Base-by-base conservation (phyloP, 2,113 vertebrate genomes). In the Himantopus leucocephalus region DNA sequence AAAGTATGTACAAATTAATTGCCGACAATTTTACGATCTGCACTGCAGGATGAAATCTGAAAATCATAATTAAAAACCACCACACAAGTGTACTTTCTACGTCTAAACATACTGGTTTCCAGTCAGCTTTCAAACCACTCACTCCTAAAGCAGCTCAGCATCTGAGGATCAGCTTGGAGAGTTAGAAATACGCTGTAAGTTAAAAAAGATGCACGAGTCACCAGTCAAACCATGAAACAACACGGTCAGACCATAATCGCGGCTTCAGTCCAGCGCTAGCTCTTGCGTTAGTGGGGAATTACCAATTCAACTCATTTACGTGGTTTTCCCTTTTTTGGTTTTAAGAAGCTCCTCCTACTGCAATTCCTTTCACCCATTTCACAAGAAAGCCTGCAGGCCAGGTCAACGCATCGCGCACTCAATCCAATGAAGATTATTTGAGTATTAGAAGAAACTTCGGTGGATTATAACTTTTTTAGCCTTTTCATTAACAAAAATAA, bases 231-330 rank as follows among this genome's bases (percentile, higher is more conserved):
- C 55, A 5, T 2, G 35, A 20, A 5, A 24, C 5, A 68, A 8
- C 50, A 9, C 0, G 12, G 29, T 4, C 48, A 24, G 73, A 14
- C 30, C 35, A 0, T 1, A 8, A 35, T 1, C 1, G 22, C 60
- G 19, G 72, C 59, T 48, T 23, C 5, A 14, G 14, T 0, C 48
- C 3, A 13, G 47, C 4, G 4, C 50, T 10, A 15, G 14, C 68
- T 75, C 82, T 16, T 2, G 23, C 0, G 23, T 62, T 39, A 10
- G 47, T 0, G 7, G 47, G 74, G 66, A 59, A 22, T 30, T 34
- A 32, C 29, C 67, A 20, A 13, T 3, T 3, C n/a, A 15, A 12
- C 39, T 37, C 52, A 3, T 26, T 24, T 1, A 5, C n/a, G 2
- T 1, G 23, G 5, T 10, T 73, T 47, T 23, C 72, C 64, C 21